phyloP scores from a whole-genome alignment of 30 jellyfish, hydroid and myxozoan genomes.

The Clytia hemisphaerica region DNA sequence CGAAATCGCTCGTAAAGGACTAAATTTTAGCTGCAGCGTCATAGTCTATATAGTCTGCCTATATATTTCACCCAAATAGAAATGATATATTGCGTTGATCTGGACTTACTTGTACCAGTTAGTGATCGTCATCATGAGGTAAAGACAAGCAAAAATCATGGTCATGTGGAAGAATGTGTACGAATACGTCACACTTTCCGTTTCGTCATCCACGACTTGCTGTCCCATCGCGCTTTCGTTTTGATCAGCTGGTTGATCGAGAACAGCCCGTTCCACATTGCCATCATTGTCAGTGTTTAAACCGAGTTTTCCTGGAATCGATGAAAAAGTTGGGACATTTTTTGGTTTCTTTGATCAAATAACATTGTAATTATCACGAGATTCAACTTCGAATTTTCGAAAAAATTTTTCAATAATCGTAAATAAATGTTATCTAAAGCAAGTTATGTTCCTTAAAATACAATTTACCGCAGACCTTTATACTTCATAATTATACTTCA shows the following conservation, averaged over 20 bases:
- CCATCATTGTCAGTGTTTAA: constrained; percentile 1
- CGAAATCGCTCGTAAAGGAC: too few relatives aligned
- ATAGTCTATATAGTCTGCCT: too few relatives aligned
- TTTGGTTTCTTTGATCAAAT: constrained; percentile 1
- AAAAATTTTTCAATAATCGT: background rate
- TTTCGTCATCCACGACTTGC: constrained; percentile 75
- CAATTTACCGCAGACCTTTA: too few relatives aligned
- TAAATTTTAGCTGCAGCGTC: too few relatives aligned
- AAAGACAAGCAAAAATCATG: constrained; percentile 77
- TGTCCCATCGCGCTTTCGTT: constrained; percentile 50
- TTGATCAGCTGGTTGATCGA: constrained; percentile 15
- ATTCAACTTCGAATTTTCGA: background rate
- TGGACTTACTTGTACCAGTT: constrained; percentile 97
- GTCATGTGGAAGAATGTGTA: constrained; percentile 79
- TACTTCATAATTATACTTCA: too few relatives aligned
- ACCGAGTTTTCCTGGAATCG: constrained; percentile 27
- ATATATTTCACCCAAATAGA: too few relatives aligned
- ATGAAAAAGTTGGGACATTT: constrained; percentile 36
- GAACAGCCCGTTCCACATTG: constrained; percentile 5
- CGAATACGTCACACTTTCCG: constrained; percentile 51
- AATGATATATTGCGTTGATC: too few relatives aligned
- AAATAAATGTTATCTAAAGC: too few relatives aligned
- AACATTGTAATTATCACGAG: background rate
- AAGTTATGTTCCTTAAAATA: too few relatives aligned
- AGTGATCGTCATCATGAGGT: constrained; percentile 91